Conservation (phyloP, 2,797 vertebrate genomes). For the Anguilla megastoma region DNA sequence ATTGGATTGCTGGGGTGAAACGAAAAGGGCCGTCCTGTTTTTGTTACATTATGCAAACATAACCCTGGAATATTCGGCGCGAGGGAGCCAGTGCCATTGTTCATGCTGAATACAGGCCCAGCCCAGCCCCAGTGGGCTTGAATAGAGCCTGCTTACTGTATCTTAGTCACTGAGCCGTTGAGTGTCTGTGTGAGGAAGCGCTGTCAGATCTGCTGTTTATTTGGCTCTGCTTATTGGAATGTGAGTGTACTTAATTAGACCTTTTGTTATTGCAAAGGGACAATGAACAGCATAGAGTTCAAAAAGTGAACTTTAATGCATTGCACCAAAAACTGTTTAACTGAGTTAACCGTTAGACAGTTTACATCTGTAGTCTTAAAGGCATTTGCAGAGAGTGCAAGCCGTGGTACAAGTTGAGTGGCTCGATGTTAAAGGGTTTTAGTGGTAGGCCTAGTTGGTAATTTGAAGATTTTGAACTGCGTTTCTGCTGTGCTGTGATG, state of each 20-base stretch:
- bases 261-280: background rate
- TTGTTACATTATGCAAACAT: conserved; percentile 36
- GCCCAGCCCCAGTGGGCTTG: conserved; percentile 10
- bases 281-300: background rate
- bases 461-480: too few relatives aligned
- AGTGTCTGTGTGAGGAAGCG: background rate
- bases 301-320: too few relatives aligned
- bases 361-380: too few relatives aligned
- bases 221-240: background rate
- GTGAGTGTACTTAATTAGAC: background rate
- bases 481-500: too few relatives aligned
- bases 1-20: conserved; percentile 33
- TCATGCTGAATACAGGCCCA: conserved; percentile 34
- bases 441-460: too few relatives aligned
- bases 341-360: too few relatives aligned
- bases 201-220: background rate
- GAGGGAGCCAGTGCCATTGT: conserved; percentile 39
- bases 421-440: too few relatives aligned
- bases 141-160: background rate
- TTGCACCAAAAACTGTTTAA: too few relatives aligned
- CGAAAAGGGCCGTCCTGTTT: conserved; percentile 41
- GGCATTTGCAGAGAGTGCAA: too few relatives aligned
- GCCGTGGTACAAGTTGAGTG: too few relatives aligned
- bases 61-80: conserved; percentile 49
- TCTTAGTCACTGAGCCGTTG: background rate